Conservation (phyloP, 2,113 vertebrate genomes). For the Cnemophilus loriae region DNA sequence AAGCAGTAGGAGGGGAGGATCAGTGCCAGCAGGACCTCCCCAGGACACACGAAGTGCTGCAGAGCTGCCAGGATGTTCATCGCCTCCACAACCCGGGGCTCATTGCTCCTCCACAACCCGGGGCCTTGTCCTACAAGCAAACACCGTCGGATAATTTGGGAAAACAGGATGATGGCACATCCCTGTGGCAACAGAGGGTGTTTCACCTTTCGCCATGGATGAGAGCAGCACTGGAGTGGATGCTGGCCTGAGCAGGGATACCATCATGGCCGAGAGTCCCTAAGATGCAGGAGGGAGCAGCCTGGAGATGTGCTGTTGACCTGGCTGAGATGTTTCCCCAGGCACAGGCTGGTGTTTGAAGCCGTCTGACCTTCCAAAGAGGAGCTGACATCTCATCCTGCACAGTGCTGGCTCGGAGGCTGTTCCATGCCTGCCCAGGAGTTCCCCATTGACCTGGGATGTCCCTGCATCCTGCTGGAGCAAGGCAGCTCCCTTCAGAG, state of each 20-base stretch:
- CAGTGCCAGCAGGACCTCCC: not conserved
- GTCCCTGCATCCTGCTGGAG: not conserved
- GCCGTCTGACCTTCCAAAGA: not conserved
- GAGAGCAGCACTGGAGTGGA: accelerated
- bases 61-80: not conserved
- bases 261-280: not conserved
- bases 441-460: not conserved
- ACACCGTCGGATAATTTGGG: not conserved
- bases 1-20: not conserved
- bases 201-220: accelerated
- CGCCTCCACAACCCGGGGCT: accelerated
- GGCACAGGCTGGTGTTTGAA: not conserved
- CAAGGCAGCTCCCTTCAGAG: not conserved
- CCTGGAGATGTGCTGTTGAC: not conserved
- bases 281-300: not conserved
- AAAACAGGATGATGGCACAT: not conserved
- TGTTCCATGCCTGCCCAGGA: not conserved
- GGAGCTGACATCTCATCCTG: not conserved
- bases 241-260: not conserved
- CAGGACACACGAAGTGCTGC: not conserved
- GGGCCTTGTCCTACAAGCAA: not conserved
- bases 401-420: accelerated
- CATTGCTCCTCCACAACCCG: not conserved
- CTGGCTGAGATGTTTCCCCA: not conserved
- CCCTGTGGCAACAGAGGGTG: not conserved